Percentiles rank a stretch among this genome's conserved stretches.
Evolutionary conservation across 2,888 invertebrate species (phyloP).

Genomic region (Cryptosula pallasiana): DNA sequence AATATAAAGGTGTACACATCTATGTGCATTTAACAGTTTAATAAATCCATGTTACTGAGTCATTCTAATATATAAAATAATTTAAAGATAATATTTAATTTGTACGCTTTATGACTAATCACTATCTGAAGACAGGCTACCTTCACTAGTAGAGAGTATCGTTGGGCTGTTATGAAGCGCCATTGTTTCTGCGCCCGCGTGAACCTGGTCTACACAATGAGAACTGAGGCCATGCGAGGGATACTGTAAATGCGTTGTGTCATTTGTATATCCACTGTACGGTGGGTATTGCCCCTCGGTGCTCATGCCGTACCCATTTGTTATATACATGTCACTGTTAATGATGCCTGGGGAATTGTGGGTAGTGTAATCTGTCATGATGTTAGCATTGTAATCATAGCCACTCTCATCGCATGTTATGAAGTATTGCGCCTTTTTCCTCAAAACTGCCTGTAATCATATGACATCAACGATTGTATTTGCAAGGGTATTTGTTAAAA

Average conservation of each 20-base stretch:
- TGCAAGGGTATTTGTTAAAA: too few species aligned
- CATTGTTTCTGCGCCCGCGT: neutral
- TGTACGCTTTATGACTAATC: neutral
- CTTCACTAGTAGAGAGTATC: neutral
- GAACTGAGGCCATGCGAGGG: neutral
- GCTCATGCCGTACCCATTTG: neutral
- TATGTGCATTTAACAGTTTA: too few species aligned
- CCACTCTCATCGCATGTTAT: neutral
- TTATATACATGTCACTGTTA: neutral
- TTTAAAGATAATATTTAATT: too few species aligned
- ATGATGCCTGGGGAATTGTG: neutral
- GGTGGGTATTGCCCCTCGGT: neutral
- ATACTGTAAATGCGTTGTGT: neutral
- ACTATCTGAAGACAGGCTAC: neutral
- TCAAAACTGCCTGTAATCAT: neutral
- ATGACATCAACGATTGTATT: too few species aligned
- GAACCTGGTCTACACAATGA: neutral
- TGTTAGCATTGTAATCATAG: neutral
- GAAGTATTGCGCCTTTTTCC: neutral
- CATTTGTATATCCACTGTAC: too few species aligned
- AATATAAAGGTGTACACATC: too few species aligned
- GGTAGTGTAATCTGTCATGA: neutral
- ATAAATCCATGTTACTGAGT: too few species aligned
- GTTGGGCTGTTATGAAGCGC: neutral
- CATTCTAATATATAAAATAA: too few species aligned